Evolutionary conservation across 2,797 vertebrate species (phyloP).

Genomic region (Notoglanidium macrostoma): DNA sequence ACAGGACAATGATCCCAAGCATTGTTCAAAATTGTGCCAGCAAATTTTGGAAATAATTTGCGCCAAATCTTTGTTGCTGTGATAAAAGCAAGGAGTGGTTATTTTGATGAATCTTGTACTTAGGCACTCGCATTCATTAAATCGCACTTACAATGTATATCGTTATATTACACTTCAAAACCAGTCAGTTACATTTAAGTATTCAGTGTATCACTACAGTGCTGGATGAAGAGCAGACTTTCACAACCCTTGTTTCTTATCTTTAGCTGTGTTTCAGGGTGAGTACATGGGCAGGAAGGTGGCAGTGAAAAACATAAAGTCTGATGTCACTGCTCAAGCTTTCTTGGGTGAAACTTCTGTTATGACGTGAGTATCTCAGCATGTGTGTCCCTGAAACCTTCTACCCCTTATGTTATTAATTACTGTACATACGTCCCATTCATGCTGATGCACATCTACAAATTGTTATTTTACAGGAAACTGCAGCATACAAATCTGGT

Average conservation of each 20-base stretch:
- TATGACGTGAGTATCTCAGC: slow-evolving; percentile 83
- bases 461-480: slow-evolving; percentile 73
- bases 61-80: too few species aligned
- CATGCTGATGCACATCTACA: neutral
- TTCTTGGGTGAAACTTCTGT: slow-evolving; percentile 87
- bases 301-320: slow-evolving; percentile 92
- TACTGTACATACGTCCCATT: neutral
- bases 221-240: neutral
- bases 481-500: slow-evolving; percentile 90
- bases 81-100: too few species aligned
- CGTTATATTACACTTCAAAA: too few species aligned
- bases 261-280: slow-evolving; percentile 81
- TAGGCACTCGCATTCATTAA: too few species aligned
- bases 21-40: too few species aligned
- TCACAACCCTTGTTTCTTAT: slow-evolving; percentile 12
- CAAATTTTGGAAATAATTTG: too few species aligned
- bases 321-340: slow-evolving; percentile 87
- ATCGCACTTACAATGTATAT: too few species aligned
- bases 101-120: too few species aligned
- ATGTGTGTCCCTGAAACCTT: neutral
- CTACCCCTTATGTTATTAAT: neutral
- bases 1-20: too few species aligned
- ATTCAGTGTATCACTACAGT: too few species aligned
- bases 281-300: slow-evolving; percentile 88
- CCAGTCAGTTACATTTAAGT: too few species aligned